Evolutionary conservation across 2,797 vertebrate genomes (phyloP), one percentile per base, ranked within the genome.

Genomic region (Manis javanica): DNA sequence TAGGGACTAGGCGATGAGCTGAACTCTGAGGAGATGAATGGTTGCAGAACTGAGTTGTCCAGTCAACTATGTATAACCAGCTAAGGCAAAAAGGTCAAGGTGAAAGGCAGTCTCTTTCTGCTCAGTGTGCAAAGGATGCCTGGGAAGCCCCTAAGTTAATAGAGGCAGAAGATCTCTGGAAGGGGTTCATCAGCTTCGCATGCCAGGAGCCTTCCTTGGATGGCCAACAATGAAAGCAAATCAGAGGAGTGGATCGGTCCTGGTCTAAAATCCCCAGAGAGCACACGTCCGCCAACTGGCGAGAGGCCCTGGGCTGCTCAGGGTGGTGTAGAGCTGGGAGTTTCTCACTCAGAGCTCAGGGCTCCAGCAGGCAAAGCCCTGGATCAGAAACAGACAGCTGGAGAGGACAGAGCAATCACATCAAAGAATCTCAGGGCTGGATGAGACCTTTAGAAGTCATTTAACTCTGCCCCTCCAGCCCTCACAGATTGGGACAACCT

Each of bases 181-280:
- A 98, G 96, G 97, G 77, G 91, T n/a, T 82, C 88, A 96, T 61
- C 0, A 0, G 66, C 71, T 94, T 0, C 0, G 78, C 63, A 46
- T 0, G 55, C 86, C 69, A 64, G 37, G 64, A 96, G 97, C 88
- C 87, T 95, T 93, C 83, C 97, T 94, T 69, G 10, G 95, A 95
- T 98, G 97, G 81, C 63, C 82, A 96, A 85, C 91, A 97, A 97
- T 98, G 98, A 98, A 84, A 98, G 96, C 0, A 10, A 98, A 98
- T 97, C 12, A 96, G 86, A 97, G 61, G 64, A 96, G 92, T 97
- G 75, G 84, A 94, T 95, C 37, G n/a, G 96, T 95, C 71, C 94
- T 93, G 18, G 85, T 23, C 49, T 97, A 95, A 94, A 95, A 51
- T 92, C 91, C 96, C 86, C 95, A 94, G 98, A 77, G 96, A 95